Evolutionary conservation across 2,113 vertebrate species (phyloP).

Genomic region (Toxostoma redivivum): DNA sequence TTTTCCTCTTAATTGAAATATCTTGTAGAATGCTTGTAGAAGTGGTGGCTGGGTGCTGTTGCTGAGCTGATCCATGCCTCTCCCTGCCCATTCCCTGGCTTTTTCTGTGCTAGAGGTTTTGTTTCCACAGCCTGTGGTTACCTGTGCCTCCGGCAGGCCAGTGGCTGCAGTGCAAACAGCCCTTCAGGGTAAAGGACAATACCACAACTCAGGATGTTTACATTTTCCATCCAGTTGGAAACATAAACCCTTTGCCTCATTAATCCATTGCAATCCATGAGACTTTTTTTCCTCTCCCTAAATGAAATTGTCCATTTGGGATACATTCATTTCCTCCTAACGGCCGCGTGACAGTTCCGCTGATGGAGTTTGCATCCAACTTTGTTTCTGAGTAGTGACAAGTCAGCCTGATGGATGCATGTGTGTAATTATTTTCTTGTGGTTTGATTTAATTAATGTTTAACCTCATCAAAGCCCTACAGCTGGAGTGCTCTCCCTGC

Average conservation of each 20-base stretch:
- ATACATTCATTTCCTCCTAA: conserved; percentile 77
- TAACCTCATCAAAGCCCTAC: conserved; percentile 72
- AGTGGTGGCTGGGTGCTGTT: rapidly evolving
- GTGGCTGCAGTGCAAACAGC: conserved; percentile 4
- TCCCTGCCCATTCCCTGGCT: neutral
- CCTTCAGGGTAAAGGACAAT: conserved; percentile 67
- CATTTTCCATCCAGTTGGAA: conserved; percentile 69
- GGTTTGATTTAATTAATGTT: conserved; percentile 75
- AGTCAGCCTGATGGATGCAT: conserved; percentile 66
- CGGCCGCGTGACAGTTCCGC: conserved; percentile 64
- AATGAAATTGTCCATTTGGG: conserved; percentile 78
- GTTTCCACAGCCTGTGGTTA: conserved; percentile 22
- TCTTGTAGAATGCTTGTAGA: rapidly evolving
- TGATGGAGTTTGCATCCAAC: conserved; percentile 72
- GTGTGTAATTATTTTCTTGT: conserved; percentile 70
- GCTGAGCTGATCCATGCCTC: neutral
- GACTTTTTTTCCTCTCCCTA: neutral
- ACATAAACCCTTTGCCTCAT: conserved; percentile 74
- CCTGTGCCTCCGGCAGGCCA: neutral
- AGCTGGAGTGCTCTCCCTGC: conserved; percentile 44
- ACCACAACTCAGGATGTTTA: conserved; percentile 57
- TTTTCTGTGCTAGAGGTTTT: neutral
- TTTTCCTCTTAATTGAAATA: neutral
- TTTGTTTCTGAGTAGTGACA: conserved; percentile 70
- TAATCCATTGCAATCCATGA: conserved; percentile 72